phyloP scores from a whole-genome alignment of 2,797 vertebrate species.

The Varecia variegata region DNA sequence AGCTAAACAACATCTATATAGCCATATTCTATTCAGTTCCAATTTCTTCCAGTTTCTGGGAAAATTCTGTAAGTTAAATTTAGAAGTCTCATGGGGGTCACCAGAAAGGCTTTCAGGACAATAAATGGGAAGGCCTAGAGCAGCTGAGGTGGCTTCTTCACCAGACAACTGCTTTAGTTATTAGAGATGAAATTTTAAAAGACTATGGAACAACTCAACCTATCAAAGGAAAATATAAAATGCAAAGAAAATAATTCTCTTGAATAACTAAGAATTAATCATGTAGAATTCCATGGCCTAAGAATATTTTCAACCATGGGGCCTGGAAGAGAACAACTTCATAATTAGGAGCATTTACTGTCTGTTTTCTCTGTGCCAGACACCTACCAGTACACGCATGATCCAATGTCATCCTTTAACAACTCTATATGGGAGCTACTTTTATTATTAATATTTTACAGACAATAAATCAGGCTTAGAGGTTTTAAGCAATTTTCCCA shows the following conservation, averaged over 20 bases:
- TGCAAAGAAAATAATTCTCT: slow-evolving; percentile 4
- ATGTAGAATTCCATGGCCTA: neutral
- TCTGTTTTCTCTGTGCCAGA: accelerated
- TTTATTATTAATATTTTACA: neutral
- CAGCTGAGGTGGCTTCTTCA: neutral
- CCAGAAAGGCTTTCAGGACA: neutral
- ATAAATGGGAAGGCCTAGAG: neutral
- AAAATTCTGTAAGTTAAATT: neutral
- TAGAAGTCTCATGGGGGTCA: neutral
- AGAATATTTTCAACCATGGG: neutral
- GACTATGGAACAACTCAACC: neutral
- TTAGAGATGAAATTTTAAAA: neutral
- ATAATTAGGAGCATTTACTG: neutral
- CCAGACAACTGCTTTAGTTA: neutral
- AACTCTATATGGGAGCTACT: neutral
- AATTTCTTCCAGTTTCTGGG: neutral
- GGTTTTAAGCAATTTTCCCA: neutral
- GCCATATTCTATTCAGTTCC: neutral
- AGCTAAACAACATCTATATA: neutral
- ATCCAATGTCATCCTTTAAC: neutral
- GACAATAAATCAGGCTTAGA: neutral
- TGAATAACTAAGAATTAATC: slow-evolving; percentile 7
- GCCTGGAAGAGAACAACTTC: neutral
- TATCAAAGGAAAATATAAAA: neutral
- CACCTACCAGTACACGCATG: neutral